Evolutionary conservation across 2,797 vertebrate species (phyloP), one percentile per base, ranked within the genome.

Genomic region (Scarus forsteni): DNA sequence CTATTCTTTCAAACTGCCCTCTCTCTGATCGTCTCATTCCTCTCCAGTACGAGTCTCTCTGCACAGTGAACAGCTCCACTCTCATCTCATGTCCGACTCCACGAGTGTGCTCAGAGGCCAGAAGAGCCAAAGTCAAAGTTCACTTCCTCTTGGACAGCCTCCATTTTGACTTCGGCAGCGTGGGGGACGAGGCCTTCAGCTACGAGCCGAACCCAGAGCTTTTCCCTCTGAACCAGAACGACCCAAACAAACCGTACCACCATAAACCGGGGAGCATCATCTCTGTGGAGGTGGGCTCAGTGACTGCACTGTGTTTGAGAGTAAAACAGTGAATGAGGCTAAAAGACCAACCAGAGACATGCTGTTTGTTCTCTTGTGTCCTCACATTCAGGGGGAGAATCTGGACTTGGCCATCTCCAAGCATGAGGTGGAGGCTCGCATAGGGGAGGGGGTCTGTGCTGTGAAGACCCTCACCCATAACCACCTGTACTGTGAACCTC

Each of bases 181-280:
- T 97, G 64, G 95, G 94, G 57, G 92, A 48, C 72, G 43, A 92
- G 83, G 92, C 93, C 6, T 99, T 99, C 89, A 96, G 94, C 55
- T 99, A 99, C 0, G 96, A 97, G 84, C 89, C 94, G 15, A 95
- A 99, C 82, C 98, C 98, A 0, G 86, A 84, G 45, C 93, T 99
- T 39, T 93, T 93, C 67, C 89, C 90, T 0, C 85, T 99, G 60
- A 98, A 97, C 85, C 93, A 90, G 1, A 95, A 97, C 10, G 95
- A 98, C 70, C 94, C 94, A 16, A 93, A 90, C 84, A 93, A 93
- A 8, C 97, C 98, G 0, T 99, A 98, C 90, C 94, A 96, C 39
- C 96, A 98, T 93, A 99, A 98, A 73, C 97, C 97, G 0, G 97
- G 97, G 76, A 99, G 97, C 7, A 95, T 99, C 91, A 96, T 99